A percentile compares a stretch with the other conserved stretches of the same genome.
Evolutionary conservation across 1,140 invertebrate genomes (phyloP).

Genomic region (Panagrolaimus sp.): DNA sequence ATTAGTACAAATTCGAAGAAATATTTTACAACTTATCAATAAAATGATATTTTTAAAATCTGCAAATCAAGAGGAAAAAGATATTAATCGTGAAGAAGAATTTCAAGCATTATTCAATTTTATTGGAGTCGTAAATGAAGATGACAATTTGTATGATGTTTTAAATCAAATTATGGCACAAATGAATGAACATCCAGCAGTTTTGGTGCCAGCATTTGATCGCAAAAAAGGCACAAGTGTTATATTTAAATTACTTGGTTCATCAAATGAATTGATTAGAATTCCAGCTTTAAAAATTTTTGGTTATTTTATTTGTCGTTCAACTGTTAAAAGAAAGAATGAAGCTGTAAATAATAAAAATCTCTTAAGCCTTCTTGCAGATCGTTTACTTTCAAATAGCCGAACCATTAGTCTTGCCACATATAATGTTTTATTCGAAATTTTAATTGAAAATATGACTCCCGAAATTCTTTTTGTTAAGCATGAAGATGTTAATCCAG

Average conservation of each 20-base stretch:
- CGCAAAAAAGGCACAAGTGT: constrained; percentile 85
- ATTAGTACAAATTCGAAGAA: constrained; percentile 43
- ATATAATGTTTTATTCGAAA: constrained; percentile 98
- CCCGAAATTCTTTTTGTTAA: constrained; percentile 65
- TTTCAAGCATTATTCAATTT: constrained; percentile 96
- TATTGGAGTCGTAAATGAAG: constrained; percentile 90
- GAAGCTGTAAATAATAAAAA: constrained; percentile 97
- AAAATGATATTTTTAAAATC: constrained; percentile 33
- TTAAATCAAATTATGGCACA: constrained; percentile 89
- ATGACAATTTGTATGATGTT: constrained; percentile 97
- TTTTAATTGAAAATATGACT: constrained; percentile 86
- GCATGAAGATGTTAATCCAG: constrained; percentile 65
- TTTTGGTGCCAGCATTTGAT: constrained; percentile 84
- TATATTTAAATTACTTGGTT: constrained; percentile 89
- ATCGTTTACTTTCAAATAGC: constrained; percentile 80
- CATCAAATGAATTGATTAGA: constrained; percentile 86
- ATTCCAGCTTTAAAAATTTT: constrained; percentile 89
- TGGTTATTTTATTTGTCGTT: constrained; percentile 84
- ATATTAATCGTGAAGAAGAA: constrained; percentile 80
- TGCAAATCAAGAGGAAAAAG: constrained; percentile 29
- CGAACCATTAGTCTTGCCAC: constrained; percentile 79
- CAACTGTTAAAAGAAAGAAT: constrained; percentile 91
- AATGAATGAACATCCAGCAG: constrained; percentile 94
- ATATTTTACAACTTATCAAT: constrained; percentile 44
- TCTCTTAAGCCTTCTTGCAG: constrained; percentile 87